Base-by-base conservation (phyloP, 2,797 vertebrate species). In the Bufotes viridis region DNA sequence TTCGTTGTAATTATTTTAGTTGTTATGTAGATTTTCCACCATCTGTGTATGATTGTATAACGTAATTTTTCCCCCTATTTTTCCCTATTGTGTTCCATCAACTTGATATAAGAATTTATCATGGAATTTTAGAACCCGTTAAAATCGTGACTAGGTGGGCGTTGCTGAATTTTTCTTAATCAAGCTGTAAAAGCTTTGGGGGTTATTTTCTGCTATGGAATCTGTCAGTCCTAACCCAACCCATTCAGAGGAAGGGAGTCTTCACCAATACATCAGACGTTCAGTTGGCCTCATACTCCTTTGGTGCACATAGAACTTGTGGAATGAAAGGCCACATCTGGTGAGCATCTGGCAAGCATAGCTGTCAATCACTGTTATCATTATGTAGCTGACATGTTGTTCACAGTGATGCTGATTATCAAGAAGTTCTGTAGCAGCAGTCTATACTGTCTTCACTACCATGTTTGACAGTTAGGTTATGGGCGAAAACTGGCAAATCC, bases 301-400 rank as follows among this genome's bases (percentile, higher is more conserved):
- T 11, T 70, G 65, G 81, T 70, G 22, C 49, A 18, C 13, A 67
- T 63, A 29, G 65, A 24, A 69, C 81, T 82, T 70, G 42, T 82
- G 81, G 81, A 82, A 82, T 82, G 81, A 82, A 70, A 82, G 81
- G 81, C 81, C 81, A 82, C 81, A 82, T 70, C 65, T 82, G 81
- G 81, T 29, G 15, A 70, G 65, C 81, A 65, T 82, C 65, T 82
- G 81, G 42, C 81, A 55, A 55, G n/a, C 34, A 20, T 70, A 20
- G n/a, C 51, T 82, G 81, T 82, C 81, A 70, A 57, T 82, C 65
- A 82, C 51, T 69, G 42, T 53, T 82, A 69, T 82, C 26, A 65
- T 22, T 20, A 17, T 70, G 51, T 26, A 55, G 26, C 42, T 65
- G 70, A 57, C 49, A 29, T 17, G 11, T 12, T 20, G 53, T 69